Conservation (phyloP, 2,888 invertebrate genomes). For the Perizoma affinitatum region DNA sequence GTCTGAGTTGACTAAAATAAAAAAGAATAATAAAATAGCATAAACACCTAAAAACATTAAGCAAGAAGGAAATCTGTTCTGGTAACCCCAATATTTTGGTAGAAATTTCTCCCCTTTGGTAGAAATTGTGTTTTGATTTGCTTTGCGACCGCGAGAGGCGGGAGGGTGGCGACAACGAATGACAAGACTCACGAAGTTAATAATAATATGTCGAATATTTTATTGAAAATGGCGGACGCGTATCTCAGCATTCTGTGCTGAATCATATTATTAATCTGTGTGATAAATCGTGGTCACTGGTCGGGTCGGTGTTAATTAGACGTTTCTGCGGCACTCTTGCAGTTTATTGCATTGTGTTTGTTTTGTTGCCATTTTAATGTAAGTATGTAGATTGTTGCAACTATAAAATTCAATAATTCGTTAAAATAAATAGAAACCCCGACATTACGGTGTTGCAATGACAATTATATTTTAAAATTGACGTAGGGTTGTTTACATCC, state of each 20-base stretch:
- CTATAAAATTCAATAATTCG: constrained; percentile 60
- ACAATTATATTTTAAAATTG: constrained; percentile 42
- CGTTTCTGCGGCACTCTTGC: too few species aligned
- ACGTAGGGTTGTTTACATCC: constrained; percentile 30
- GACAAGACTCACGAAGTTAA: too few species aligned
- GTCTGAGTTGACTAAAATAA: too few species aligned
- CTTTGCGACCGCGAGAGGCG: too few species aligned
- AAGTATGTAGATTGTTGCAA: constrained; percentile 75
- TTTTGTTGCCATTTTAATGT: constrained; percentile 74
- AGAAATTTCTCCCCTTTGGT: constrained; percentile 17
- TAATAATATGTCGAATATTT: too few species aligned
- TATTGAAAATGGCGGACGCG: constrained; percentile 32
- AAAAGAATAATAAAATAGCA: too few species aligned
- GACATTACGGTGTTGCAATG: constrained; percentile 74
- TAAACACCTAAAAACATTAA: background rate
- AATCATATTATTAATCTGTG: background rate
- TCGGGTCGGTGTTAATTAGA: constrained; percentile 2
- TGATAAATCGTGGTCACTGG: too few species aligned
- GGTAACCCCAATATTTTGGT: constrained; percentile 28
- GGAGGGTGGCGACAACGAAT: too few species aligned
- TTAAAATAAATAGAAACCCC: constrained; percentile 70
- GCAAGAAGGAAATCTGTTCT: constrained; percentile 5
- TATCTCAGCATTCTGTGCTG: constrained; percentile 3
- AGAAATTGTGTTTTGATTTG: constrained; percentile 13
- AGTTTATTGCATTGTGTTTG: background rate